Percentiles rank a stretch among this genome's conserved stretches.
Conservation (phyloP, 2,797 vertebrate species). For the Miichthys miiuy region DNA sequence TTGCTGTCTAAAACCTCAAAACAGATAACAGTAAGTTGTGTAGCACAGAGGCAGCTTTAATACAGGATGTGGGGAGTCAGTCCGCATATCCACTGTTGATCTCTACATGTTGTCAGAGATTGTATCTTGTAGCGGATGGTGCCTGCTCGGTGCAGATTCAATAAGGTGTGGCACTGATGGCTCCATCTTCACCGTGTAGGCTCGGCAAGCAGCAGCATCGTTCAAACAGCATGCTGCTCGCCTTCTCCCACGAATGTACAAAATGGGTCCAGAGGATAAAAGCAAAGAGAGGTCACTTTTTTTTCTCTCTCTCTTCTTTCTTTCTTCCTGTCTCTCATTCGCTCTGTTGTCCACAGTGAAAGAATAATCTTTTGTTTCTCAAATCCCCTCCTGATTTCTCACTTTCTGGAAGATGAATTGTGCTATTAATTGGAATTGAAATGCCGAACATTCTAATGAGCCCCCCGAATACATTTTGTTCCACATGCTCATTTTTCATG, state of each 20-base stretch:
- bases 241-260: slow-evolving; percentile 35
- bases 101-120: slow-evolving; percentile 52
- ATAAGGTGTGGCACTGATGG: slow-evolving; percentile 50
- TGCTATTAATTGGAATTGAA: slow-evolving; percentile 71
- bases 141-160: slow-evolving; percentile 54
- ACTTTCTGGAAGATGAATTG: slow-evolving; percentile 64
- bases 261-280: slow-evolving; percentile 46
- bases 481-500: slow-evolving; percentile 49
- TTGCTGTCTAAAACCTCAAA: background rate
- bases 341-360: slow-evolving; percentile 21
- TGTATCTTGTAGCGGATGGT: slow-evolving; percentile 38
- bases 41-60: background rate
- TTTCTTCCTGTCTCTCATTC: slow-evolving; percentile 21
- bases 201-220: slow-evolving; percentile 6
- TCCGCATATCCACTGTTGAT: background rate
- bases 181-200: slow-evolving; percentile 41
- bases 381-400: slow-evolving; percentile 50
- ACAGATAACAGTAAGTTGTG: background rate
- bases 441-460: slow-evolving; percentile 65
- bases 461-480: slow-evolving; percentile 52
- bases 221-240: slow-evolving; percentile 19
- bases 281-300: slow-evolving; percentile 39
- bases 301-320: background rate
- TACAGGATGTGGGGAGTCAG: background rate
- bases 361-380: slow-evolving; percentile 43